A percentile compares a stretch with the other conserved stretches of the same genome.
Evolutionary conservation across 1,140 invertebrate genomes (phyloP).

Genomic region (Stegodyphus dumicola): DNA sequence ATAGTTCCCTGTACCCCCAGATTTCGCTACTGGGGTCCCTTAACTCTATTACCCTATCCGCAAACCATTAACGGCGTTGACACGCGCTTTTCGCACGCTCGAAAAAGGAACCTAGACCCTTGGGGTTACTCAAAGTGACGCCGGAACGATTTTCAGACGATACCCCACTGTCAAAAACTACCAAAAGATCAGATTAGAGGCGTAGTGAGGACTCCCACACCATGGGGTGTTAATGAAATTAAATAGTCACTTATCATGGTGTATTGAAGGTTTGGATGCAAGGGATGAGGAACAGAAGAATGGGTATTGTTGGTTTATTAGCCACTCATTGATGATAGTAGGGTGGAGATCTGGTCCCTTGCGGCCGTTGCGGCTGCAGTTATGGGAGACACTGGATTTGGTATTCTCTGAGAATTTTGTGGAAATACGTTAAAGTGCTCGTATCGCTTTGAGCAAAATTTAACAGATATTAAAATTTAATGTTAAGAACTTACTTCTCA

Average conservation of each 20-base stretch:
- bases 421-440: too few species aligned
- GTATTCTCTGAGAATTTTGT: too few species aligned
- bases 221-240: slow-evolving; percentile 32
- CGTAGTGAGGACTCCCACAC: neutral
- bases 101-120: neutral
- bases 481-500: too few species aligned
- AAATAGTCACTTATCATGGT: slow-evolving; percentile 37
- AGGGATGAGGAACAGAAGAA: neutral
- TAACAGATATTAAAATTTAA: too few species aligned
- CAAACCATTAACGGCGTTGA: slow-evolving; percentile 32
- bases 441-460: too few species aligned
- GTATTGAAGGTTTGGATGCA: slow-evolving; percentile 22
- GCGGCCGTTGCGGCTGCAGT: too few species aligned
- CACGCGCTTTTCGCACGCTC: slow-evolving; percentile 37
- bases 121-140: slow-evolving; percentile 8
- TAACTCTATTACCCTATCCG: slow-evolving; percentile 26
- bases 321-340: slow-evolving; percentile 17
- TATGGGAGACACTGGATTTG: too few species aligned
- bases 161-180: slow-evolving; percentile 32
- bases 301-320: slow-evolving; percentile 5
- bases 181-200: slow-evolving; percentile 8
- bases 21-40: neutral
- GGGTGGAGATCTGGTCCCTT: neutral
- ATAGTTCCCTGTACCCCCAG: neutral
- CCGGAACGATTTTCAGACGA: slow-evolving; percentile 12